phyloP scores from a whole-genome alignment of 2,113 vertebrate genomes.

The Petroica traversi region DNA sequence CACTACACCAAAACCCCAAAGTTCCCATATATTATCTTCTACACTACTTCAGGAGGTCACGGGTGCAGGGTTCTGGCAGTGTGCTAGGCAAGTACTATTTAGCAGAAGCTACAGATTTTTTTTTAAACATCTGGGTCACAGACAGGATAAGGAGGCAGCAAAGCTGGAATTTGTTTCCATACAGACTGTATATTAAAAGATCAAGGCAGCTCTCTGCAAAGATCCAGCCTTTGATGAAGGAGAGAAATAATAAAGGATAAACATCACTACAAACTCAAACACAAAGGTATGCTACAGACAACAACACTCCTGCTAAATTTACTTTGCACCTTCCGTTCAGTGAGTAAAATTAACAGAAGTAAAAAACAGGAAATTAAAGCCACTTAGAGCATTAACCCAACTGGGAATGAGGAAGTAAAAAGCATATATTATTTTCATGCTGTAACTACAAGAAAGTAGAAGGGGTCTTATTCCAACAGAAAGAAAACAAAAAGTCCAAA shows the following conservation, averaged over 20 bases:
- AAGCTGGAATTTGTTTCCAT: neutral
- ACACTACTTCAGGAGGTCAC: neutral
- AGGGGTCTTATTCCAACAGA: neutral
- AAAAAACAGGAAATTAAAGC: neutral
- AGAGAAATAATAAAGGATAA: neutral
- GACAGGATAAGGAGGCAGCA: neutral
- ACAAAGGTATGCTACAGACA: neutral
- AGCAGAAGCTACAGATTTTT: neutral
- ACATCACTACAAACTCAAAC: neutral
- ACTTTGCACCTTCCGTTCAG: neutral
- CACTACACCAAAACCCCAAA: neutral
- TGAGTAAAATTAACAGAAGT: neutral
- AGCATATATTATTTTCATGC: neutral
- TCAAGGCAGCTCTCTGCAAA: neutral
- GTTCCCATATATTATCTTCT: neutral
- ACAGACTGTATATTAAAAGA: neutral
- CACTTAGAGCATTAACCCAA: neutral
- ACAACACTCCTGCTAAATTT: neutral
- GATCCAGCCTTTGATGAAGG: neutral
- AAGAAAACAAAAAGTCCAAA: neutral
- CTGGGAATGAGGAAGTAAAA: neutral
- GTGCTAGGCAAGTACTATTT: neutral
- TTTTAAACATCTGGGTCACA: neutral
- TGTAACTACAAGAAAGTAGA: neutral
- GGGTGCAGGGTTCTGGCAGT: neutral